Base-by-base conservation (phyloP, 1,140 invertebrate species). In the Stenopsyche tienmushanensis region DNA sequence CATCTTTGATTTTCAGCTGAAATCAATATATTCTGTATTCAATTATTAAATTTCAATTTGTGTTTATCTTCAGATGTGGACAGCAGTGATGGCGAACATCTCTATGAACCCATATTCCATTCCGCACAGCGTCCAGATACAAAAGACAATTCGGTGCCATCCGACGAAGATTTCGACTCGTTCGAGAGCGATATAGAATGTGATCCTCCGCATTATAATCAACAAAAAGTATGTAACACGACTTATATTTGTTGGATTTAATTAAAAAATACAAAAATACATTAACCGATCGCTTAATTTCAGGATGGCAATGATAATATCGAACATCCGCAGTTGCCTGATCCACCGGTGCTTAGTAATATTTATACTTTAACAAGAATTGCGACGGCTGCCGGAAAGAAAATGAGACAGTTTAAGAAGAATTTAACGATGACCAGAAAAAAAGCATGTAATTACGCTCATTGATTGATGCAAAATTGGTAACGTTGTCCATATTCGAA, bases 161-260 rank as follows among this genome's bases (percentile, higher is more conserved):
- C 72, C 2, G 73, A 80, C 20, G 84, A 84, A 57, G 83, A 85
- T 71, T 84, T 82, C 69, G 85, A 86, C 70, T 86, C 84, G 20
- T 86, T 86, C 68, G 85, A 86, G 66, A 85, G 83, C 63, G 85
- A 86, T 55, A 79, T 80, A 44, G 85, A 86, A 57, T 74, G 77
- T 0, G 83, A 84, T 39, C 58, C 59, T n/a, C n/a, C n/a, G 45
- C 3, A 7, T 7, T 15, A 15, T 47, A 17, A 47, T 47, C 20
- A 20, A 47, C 5, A 15, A 20, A 8, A 8, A 47, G 20, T 47
- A 47, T 47, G n/a, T 47, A n/a, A n/a, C 34, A 41, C 8, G n/a
- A 8, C 8, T 41, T 41, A 41, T 8, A 9, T 41, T 41, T 41
- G n/a, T 41, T n/a, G n/a, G n/a, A n/a, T n/a, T n/a, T n/a, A n/a